phyloP scores from a whole-genome alignment of 2,797 vertebrate genomes.

The Euthynnus affinis region DNA sequence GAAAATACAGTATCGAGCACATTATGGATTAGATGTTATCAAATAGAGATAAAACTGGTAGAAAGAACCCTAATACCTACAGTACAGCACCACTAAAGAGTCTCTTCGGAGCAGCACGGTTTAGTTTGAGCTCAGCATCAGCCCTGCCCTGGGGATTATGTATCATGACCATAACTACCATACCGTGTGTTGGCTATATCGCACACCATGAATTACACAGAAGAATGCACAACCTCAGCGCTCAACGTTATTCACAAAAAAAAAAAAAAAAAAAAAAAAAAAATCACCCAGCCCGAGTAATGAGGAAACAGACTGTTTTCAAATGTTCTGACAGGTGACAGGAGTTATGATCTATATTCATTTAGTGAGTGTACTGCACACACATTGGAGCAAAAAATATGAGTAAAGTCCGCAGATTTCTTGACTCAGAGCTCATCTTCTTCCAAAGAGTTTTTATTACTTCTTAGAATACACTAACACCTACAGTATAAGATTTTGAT shows the following conservation, averaged over 20 bases:
- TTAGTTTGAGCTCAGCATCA: slow-evolving; percentile 28
- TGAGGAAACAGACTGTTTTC: slow-evolving; percentile 7
- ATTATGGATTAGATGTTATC: not conserved
- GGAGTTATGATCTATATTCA: slow-evolving; percentile 10
- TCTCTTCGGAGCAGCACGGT: not conserved
- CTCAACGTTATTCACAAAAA: slow-evolving; percentile 46
- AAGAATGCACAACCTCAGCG: slow-evolving; percentile 63
- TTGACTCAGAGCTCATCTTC: not conserved
- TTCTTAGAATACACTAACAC: not conserved
- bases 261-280: slow-evolving; percentile 4
- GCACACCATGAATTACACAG: slow-evolving; percentile 72
- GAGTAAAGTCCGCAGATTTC: not conserved
- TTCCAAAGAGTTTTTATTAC: not conserved
- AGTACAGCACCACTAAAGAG: not conserved
- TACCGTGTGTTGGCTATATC: slow-evolving; percentile 63
- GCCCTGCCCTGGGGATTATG: slow-evolving; percentile 63
- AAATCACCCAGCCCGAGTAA: slow-evolving; percentile 45
- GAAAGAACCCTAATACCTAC: not conserved
- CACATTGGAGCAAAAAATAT: not conserved
- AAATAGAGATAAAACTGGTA: not conserved
- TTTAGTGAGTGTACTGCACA: not conserved
- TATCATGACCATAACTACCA: slow-evolving; percentile 65
- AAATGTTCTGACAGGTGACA: slow-evolving; percentile 34
- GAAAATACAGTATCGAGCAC: not conserved
- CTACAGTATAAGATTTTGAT: not conserved